Conservation (phyloP, 2,888 invertebrate species). For the Rhogogaster chlorosoma region DNA sequence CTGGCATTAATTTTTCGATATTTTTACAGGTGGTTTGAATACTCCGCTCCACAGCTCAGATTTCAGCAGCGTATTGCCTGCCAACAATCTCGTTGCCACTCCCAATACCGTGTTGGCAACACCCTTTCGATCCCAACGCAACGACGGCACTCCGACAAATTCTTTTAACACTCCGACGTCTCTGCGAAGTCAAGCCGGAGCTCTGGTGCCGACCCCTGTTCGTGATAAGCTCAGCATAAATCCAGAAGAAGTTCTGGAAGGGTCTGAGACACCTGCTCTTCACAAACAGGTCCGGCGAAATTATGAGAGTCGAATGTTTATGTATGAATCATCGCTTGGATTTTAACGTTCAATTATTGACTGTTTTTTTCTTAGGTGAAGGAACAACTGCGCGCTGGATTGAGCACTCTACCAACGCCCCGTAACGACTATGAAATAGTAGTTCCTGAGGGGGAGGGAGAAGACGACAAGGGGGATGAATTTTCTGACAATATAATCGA, state of each 20-base stretch:
- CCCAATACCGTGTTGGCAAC: conserved; percentile 95
- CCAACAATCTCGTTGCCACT: conserved; percentile 85
- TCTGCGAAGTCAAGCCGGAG: conserved; percentile 80
- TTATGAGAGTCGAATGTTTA: neutral
- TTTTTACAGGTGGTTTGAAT: conserved; percentile 88
- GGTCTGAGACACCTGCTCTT: conserved; percentile 86
- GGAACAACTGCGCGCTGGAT: conserved; percentile 87
- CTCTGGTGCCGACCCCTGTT: conserved; percentile 84
- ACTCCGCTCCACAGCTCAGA: conserved; percentile 95
- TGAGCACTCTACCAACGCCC: conserved; percentile 92
- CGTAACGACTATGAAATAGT: conserved; percentile 99
- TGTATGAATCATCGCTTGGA: neutral
- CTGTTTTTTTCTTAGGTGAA: conserved; percentile 78
- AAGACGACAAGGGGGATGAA: conserved; percentile 77
- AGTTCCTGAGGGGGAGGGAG: conserved; percentile 90
- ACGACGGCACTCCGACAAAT: conserved; percentile 79
- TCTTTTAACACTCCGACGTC: conserved; percentile 81
- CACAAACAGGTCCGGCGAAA: conserved; percentile 83
- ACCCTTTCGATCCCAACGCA: conserved; percentile 88
- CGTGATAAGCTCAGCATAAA: conserved; percentile 98
- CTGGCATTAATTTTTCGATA: neutral
- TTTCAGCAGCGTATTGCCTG: conserved; percentile 91
- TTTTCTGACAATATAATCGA: conserved; percentile 80
- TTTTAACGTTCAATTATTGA: neutral
- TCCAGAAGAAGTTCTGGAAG: conserved; percentile 88